Evolutionary conservation across 2,113 vertebrate genomes (phyloP).

Genomic region (Beaufortia kweichowensis): DNA sequence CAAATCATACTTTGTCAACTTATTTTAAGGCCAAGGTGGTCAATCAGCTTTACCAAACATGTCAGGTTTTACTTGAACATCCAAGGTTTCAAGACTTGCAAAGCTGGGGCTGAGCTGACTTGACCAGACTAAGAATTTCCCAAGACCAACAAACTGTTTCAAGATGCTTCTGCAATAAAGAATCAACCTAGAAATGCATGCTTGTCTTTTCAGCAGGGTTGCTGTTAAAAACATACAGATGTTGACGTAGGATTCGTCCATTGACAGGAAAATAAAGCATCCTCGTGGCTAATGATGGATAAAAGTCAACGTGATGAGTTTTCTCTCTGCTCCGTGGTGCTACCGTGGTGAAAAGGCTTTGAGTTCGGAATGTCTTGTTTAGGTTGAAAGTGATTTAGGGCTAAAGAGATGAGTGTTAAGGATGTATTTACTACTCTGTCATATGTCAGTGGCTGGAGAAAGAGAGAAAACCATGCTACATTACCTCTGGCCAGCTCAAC

Average conservation of each 20-base stretch:
- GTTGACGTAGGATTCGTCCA: neutral
- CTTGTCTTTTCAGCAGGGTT: neutral
- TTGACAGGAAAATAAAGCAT: conserved; percentile 3
- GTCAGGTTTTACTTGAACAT: too few relatives aligned
- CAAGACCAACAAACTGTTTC: neutral
- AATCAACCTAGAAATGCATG: neutral
- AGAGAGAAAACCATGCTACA: conserved; percentile 18
- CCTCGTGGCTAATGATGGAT: conserved; percentile 3
- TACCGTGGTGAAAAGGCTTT: conserved; percentile 38
- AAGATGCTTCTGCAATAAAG: neutral
- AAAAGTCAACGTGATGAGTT: conserved; percentile 15
- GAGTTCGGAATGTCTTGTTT: conserved; percentile 32
- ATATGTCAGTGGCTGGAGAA: conserved; percentile 37
- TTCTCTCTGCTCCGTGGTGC: conserved; percentile 18
- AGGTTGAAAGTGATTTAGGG: conserved; percentile 42
- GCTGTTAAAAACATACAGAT: neutral
- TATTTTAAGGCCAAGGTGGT: neutral
- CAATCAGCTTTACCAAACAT: neutral
- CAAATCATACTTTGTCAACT: neutral
- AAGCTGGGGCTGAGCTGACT: too few relatives aligned
- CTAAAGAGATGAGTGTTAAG: conserved; percentile 18
- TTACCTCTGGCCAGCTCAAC: conserved; percentile 21
- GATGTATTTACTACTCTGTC: conserved; percentile 43
- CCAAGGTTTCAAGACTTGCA: too few relatives aligned
- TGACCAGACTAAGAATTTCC: neutral